Evolutionary conservation across 37 sponge, comb jelly and placozoan genomes (phyloP).

Genomic region (Sycon ciliatum): DNA sequence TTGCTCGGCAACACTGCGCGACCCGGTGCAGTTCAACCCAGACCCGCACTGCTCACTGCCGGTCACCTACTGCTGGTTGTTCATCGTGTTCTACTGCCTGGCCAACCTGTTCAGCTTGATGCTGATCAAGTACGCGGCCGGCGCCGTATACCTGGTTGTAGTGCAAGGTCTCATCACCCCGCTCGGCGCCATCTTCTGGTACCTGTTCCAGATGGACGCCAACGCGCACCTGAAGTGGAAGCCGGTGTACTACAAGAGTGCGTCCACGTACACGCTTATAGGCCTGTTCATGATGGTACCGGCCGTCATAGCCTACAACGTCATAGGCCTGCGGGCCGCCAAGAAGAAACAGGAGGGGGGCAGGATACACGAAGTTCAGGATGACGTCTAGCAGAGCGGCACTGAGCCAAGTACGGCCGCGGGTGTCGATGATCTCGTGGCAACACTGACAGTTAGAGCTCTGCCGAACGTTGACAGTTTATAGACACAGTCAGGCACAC

Average conservation of each 20-base stretch:
- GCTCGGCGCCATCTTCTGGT: slow-evolving; percentile 63
- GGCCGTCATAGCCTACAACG: slow-evolving; percentile 55
- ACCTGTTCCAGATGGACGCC: slow-evolving; percentile 34
- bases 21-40: background rate
- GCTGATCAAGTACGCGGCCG: slow-evolving; percentile 53
- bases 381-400: no score
- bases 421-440: no score
- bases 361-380: no score
- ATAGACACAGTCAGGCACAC: no score
- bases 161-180: slow-evolving; percentile 64
- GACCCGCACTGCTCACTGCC: background rate
- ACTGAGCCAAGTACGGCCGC: no score
- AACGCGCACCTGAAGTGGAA: slow-evolving; percentile 28
- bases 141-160: slow-evolving; percentile 55
- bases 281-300: slow-evolving; percentile 59
- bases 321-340: no score
- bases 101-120: slow-evolving; percentile 17
- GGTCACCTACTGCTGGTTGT: background rate
- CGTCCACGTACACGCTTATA: slow-evolving; percentile 49
- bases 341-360: no score
- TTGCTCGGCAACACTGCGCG: background rate
- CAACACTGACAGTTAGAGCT: no score
- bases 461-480: no score
- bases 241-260: slow-evolving; percentile 35
- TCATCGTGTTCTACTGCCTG: slow-evolving; percentile 19